Evolutionary conservation across 1,140 invertebrate species (phyloP).

Genomic region (Zaprionus camerounensis): DNA sequence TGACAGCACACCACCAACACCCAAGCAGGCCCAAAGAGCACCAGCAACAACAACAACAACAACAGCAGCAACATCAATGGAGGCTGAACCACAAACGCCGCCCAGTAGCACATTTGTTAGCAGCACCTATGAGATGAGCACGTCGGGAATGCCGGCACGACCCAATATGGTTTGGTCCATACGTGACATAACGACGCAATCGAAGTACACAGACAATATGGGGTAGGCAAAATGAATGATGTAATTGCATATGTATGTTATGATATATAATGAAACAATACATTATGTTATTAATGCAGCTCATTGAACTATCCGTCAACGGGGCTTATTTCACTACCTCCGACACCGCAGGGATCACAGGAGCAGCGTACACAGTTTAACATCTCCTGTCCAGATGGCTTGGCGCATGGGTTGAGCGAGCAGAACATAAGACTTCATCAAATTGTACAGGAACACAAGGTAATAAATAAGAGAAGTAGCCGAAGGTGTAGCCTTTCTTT

Average conservation of each 20-base stretch:
- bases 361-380: conserved; percentile 70
- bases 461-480: conserved; percentile 81
- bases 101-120: conserved; percentile 17
- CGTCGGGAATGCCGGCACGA: conserved; percentile 39
- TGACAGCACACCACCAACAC: conserved; percentile 27
- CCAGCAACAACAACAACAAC: conserved; percentile 4
- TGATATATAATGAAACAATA: neutral
- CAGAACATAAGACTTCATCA: conserved; percentile 91
- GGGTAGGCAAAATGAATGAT: conserved; percentile 24
- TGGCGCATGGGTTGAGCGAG: conserved; percentile 91
- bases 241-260: neutral
- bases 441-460: conserved; percentile 91
- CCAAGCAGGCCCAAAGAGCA: conserved; percentile 39
- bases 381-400: conserved; percentile 89
- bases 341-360: conserved; percentile 67
- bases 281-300: no score
- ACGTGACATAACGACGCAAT: conserved; percentile 41
- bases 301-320: conserved; percentile 52
- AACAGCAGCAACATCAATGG: conserved; percentile 6
- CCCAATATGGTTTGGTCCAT: conserved; percentile 62
- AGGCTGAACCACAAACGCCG: neutral
- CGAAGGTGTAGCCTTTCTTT: no score
- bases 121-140: conserved; percentile 34
- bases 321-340: conserved; percentile 71
- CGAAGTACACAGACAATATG: conserved; percentile 50